Evolutionary conservation across 2,113 vertebrate genomes (phyloP), one percentile per base, ranked within the genome.

Genomic region (Poicephalus gulielmi): DNA sequence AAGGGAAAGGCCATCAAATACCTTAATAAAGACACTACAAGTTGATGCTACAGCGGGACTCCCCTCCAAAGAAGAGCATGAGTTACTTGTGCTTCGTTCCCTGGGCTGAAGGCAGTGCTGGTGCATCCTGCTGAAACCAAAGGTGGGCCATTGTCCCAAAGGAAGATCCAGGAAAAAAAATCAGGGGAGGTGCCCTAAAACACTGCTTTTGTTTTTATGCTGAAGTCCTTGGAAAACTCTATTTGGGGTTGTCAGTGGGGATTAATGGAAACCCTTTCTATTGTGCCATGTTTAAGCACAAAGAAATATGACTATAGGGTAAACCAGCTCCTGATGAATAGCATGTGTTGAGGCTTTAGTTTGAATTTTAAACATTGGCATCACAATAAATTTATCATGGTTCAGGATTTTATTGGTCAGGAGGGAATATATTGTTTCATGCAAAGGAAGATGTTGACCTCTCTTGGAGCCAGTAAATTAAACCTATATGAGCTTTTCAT

Each of bases 241-340:
- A 15, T 35, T 90, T 88, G 83, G 83, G 12, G 12, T 57, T 96
- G 83, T 97, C 94, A 83, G 55, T 17, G 13, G 83, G 92, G 75
- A 96, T 95, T 96, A 94, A 95, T 90, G 76, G 95, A 93, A 86
- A 35, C 33, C 55, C 91, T 91, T 96, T 87, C 84, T 66, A 62
- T 93, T 86, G 64, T 52, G 66, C 82, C 88, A 80, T 68, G 23
- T 96, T 97, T 96, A 96, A 94, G 80, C 87, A 49, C 46, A 78
- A 85, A 91, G 83, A 91, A 52, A 67, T 62, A 90, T 20, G 83
- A 81, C 83, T 23, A 67, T 87, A 90, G 39, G 92, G 53, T 93
- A 96, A 96, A 90, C 60, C 71, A 84, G 63, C n/a, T 71, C 53
- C 18, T 94, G 95, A 97, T 88, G 84, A 91, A 97, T 86, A 50